A percentile compares a stretch with the other conserved stretches of the same genome.
Evolutionary conservation across 2,113 vertebrate genomes (phyloP).

Genomic region (Vulpes lagopus): DNA sequence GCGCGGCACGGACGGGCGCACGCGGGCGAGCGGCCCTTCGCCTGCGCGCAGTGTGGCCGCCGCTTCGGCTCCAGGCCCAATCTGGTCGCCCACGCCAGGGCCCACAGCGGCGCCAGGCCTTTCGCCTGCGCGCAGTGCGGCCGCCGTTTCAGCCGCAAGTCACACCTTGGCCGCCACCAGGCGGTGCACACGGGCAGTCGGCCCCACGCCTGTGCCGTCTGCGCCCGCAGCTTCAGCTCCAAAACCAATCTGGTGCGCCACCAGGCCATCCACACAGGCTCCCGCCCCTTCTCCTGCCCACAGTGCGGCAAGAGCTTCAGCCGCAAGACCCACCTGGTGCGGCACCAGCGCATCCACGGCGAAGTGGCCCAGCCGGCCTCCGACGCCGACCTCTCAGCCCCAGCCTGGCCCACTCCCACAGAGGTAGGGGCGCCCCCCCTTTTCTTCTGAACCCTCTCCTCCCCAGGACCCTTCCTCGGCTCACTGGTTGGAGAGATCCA

Average conservation of each 20-base stretch:
- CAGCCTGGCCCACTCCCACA: background rate
- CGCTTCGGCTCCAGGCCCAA: slow-evolving; percentile 82
- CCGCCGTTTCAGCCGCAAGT: slow-evolving; percentile 86
- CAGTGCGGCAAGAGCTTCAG: slow-evolving; percentile 87
- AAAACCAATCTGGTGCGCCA: slow-evolving; percentile 88
- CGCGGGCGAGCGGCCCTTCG: slow-evolving; percentile 68
- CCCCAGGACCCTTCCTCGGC: background rate
- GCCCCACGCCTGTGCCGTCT: slow-evolving; percentile 84
- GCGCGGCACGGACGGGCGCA: slow-evolving; percentile 78
- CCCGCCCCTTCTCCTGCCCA: slow-evolving; percentile 83
- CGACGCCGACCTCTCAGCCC: background rate
- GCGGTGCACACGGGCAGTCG: slow-evolving; percentile 86
- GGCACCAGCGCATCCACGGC: slow-evolving; percentile 85
- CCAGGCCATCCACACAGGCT: slow-evolving; percentile 86
- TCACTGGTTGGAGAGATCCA: background rate
- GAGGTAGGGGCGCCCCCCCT: background rate
- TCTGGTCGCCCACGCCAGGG: slow-evolving; percentile 77
- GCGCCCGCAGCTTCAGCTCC: slow-evolving; percentile 86
- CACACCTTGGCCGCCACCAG: slow-evolving; percentile 87
- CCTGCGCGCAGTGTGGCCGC: slow-evolving; percentile 73
- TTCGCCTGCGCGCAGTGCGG: slow-evolving; percentile 85
- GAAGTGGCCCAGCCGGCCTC: fast-evolving
- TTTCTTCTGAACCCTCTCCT: slow-evolving; percentile 60
- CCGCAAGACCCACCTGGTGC: slow-evolving; percentile 86
- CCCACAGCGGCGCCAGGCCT: slow-evolving; percentile 81